Base-by-base conservation (phyloP, 2,888 invertebrate genomes). In the Oligia strigilis region DNA sequence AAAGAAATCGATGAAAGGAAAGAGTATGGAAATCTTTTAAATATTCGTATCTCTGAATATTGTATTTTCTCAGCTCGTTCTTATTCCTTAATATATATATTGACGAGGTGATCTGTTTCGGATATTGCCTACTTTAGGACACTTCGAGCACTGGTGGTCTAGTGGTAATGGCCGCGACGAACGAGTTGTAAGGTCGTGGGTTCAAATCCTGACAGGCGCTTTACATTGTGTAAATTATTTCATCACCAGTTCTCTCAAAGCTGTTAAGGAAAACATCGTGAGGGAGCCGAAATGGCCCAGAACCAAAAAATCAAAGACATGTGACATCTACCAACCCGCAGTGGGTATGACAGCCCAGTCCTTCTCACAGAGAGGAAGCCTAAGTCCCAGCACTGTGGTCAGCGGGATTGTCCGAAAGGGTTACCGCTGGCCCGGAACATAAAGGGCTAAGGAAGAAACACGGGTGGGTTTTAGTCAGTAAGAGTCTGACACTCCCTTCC, bases 21-120 rank as follows among this genome's bases (percentile, higher is more conserved):
- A 62, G 69, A 36, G 76, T 70, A 77, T 82, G 82, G 40, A 82
- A 80, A 77, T 81, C 64, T 82, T 70, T 65, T 58, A 23, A 64
- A 70, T 64, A 76, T 78, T 52, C 52, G 17, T 62, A 55, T 78
- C 29, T 29, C 36, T 69, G 78, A 62, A 69, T 69, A 69, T 69
- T 76, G n/a, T 82, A 67, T 66, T 64, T 69, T 19, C 49, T 58
- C 17, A n/a, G 29, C 49, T 70, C 76, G 52, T 29, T 36, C 43
- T 77, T 43, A 52, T 43, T 2, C 29, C 29, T 67, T 40, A 77
- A 62, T 62, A 49, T 4, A 49, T 4, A 49, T 49, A 64, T 55
- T 36, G 52, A 62, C 0, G 60, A 60, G 60, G 69, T 52, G 23
- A 14, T 43, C 17, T 62, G 52, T 77, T 36, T 43, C n/a, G 0